These are phyloP conservation scores for Hapalemur alaotrensis DNA, from an alignment of 2,797 vertebrate species.

Conservation along the genomic window DNA sequence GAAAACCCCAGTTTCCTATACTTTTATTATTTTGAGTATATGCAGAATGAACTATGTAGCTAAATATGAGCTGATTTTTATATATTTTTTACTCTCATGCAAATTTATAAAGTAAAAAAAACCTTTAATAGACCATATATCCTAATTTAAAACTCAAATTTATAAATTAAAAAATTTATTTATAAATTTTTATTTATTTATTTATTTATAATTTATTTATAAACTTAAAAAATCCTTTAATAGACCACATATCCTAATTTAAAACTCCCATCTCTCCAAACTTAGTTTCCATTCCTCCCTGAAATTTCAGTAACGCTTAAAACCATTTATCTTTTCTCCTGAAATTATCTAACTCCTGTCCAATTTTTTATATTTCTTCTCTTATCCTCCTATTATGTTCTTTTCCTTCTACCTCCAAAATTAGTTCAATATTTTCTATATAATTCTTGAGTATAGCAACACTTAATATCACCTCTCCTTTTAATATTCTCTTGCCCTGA, in stretches of 20 bases:
- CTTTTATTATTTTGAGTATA: neutral
- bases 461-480: neutral
- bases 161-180: no score
- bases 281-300: neutral
- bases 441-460: neutral
- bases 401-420: neutral
- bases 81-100: neutral
- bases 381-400: neutral
- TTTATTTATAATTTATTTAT: neutral
- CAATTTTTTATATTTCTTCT: neutral
- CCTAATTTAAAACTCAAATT: neutral
- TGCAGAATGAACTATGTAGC: neutral
- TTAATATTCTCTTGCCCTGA: neutral
- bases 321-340: neutral
- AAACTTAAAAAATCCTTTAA: neutral
- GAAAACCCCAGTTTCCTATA: neutral
- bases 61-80: neutral
- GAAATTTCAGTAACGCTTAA: constrained; percentile 19
- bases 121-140: neutral
- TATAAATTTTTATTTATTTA: no score
- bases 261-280: neutral
- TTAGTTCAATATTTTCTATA: neutral
- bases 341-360: neutral
- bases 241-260: neutral
- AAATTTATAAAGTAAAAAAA: neutral